Evolutionary conservation across 1,140 invertebrate genomes (phyloP).

Genomic region (Drosophila ogumai): DNA sequence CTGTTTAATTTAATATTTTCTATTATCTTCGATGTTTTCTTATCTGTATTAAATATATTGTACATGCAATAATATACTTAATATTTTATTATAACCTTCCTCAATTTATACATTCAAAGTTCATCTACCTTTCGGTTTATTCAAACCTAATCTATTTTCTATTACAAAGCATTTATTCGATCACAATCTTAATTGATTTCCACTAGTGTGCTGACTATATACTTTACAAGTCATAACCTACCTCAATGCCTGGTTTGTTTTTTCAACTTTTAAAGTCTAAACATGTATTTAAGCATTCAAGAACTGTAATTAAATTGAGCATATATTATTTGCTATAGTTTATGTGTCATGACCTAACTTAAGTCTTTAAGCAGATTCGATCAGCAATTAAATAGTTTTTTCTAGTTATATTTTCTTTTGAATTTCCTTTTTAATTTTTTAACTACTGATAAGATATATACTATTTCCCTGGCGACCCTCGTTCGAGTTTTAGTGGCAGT

Average conservation of each 20-base stretch:
- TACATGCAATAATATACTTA: too few relatives aligned
- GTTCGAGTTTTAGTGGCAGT: constrained; percentile 38
- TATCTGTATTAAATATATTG: too few relatives aligned
- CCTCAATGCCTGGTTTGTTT: not conserved
- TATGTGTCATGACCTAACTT: constrained; percentile 19
- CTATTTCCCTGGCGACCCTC: constrained; percentile 12
- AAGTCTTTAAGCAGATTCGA: not conserved
- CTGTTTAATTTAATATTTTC: too few relatives aligned
- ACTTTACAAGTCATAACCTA: constrained; percentile 10
- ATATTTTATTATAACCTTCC: not conserved
- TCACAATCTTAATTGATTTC: constrained; percentile 3
- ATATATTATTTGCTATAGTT: not conserved
- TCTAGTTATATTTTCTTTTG: not conserved
- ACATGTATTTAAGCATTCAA: constrained; percentile 3
- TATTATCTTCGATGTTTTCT: too few relatives aligned
- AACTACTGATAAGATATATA: constrained; percentile 13
- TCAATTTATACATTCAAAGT: not conserved
- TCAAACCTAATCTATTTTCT: not conserved
- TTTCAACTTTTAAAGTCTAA: not conserved
- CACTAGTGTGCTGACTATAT: constrained; percentile 1
- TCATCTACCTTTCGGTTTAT: not conserved
- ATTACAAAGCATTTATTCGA: not conserved
- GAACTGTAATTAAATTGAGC: constrained; percentile 1
- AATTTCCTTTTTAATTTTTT: not conserved
- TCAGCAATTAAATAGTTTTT: not conserved